These are phyloP conservation scores for Cantharis nigra DNA, from an alignment of 2,888 invertebrate genomes.

Conservation along the genomic window DNA sequence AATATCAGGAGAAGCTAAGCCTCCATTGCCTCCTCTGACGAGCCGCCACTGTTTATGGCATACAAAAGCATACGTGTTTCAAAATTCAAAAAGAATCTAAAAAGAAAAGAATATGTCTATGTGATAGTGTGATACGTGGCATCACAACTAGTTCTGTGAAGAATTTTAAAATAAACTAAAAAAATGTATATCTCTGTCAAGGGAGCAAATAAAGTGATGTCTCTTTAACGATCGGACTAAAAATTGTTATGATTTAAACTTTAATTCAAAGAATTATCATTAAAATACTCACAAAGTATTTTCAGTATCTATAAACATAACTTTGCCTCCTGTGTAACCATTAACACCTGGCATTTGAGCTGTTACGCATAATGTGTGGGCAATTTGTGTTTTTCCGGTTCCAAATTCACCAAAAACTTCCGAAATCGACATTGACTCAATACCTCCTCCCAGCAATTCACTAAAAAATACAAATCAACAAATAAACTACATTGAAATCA, in stretches of 20 bases:
- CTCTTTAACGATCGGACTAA: too few relatives aligned
- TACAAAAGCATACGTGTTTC: too few relatives aligned
- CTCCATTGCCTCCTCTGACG: too few relatives aligned
- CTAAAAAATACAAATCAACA: constrained; percentile 53
- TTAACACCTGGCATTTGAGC: constrained; percentile 72
- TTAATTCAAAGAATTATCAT: neutral
- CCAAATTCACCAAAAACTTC: constrained; percentile 85
- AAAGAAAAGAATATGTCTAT: too few relatives aligned
- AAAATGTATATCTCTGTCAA: too few relatives aligned
- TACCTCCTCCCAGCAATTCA: constrained; percentile 75
- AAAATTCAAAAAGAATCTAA: too few relatives aligned
- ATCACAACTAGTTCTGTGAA: too few relatives aligned
- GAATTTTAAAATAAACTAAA: too few relatives aligned
- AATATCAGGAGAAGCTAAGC: too few relatives aligned
- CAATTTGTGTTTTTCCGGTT: constrained; percentile 80
- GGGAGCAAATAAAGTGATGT: too few relatives aligned
- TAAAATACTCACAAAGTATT: constrained; percentile 79
- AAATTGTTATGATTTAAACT: neutral
- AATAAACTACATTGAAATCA: constrained; percentile 11
- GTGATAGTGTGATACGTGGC: too few relatives aligned
- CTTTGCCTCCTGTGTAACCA: constrained; percentile 78
- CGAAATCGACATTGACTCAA: constrained; percentile 84
- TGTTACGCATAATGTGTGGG: constrained; percentile 80
- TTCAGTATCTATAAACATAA: constrained; percentile 82
- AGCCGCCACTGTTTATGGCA: too few relatives aligned